These are phyloP conservation scores for Siphlonurus alternatus DNA, from an alignment of 2,888 invertebrate genomes.

Conservation along the genomic window DNA sequence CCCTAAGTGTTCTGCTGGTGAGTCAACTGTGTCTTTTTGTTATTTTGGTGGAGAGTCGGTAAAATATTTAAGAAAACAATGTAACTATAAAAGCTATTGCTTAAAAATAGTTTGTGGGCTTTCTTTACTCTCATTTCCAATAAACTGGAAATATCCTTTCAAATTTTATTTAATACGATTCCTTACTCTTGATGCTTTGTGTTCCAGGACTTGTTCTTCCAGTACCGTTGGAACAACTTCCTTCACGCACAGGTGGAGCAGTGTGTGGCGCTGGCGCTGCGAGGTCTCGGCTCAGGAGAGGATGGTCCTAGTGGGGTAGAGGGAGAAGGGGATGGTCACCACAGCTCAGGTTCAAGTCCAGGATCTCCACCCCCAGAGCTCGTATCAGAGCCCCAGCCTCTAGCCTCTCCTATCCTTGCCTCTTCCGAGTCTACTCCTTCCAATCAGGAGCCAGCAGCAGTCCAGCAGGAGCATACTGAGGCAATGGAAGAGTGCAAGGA, in stretches of 20 bases:
- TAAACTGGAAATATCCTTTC: neutral
- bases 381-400: neutral
- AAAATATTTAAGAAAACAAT: no score
- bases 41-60: neutral
- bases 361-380: neutral
- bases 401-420: neutral
- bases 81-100: no score
- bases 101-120: no score
- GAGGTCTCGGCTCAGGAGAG: conserved; percentile 17
- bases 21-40: conserved; percentile 18
- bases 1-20: conserved; percentile 37
- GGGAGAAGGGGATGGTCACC: neutral
- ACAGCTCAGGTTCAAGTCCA: neutral
- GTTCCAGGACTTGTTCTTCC: conserved; percentile 74
- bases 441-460: neutral
- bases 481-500: neutral
- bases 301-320: neutral
- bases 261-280: conserved; percentile 55
- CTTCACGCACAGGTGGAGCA: conserved; percentile 78
- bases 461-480: neutral
- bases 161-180: conserved; percentile 3
- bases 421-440: no score
- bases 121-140: neutral
- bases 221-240: conserved; percentile 88
- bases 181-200: conserved; percentile 22